A percentile compares a stretch with the other conserved stretches of the same genome.
Evolutionary conservation across 1,140 invertebrate species (phyloP).

Genomic region (Bacillus rossius): DNA sequence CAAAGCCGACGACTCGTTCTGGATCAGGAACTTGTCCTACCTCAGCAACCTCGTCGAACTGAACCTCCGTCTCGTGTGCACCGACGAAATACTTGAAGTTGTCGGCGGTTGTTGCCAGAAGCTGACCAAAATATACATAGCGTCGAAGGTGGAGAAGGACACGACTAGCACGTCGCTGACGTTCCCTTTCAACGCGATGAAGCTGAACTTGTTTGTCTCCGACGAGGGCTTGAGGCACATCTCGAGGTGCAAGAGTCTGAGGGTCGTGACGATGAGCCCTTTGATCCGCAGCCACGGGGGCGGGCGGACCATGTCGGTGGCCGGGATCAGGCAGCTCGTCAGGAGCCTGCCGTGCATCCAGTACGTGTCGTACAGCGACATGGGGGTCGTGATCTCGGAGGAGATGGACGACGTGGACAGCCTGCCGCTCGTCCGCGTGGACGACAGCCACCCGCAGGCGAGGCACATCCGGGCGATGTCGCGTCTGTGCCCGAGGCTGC

Average conservation of each 20-base stretch:
- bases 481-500: constrained; percentile 6
- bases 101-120: constrained; percentile 41
- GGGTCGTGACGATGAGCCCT: constrained; percentile 21
- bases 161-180: constrained; percentile 21
- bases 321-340: constrained; percentile 20
- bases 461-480: constrained; percentile 6
- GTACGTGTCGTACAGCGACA: constrained; percentile 23
- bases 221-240: constrained; percentile 22
- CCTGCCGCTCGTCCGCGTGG: neutral
- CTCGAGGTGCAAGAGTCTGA: constrained; percentile 19
- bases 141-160: constrained; percentile 44
- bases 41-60: constrained; percentile 41
- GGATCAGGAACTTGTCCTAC: constrained; percentile 39
- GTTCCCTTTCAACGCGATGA: constrained; percentile 41
- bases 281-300: constrained; percentile 17
- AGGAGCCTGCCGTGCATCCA: constrained; percentile 17
- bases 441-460: constrained; percentile 3
- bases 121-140: constrained; percentile 46
- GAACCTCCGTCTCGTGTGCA: constrained; percentile 47
- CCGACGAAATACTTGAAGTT: constrained; percentile 48
- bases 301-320: constrained; percentile 19
- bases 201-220: constrained; percentile 24
- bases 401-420: constrained; percentile 10
- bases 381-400: constrained; percentile 19
- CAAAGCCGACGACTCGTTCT: constrained; percentile 27